Evolutionary conservation across 2,888 invertebrate species (phyloP), one percentile per base, ranked within the genome.

Genomic region (Eretmocerus hayati): DNA sequence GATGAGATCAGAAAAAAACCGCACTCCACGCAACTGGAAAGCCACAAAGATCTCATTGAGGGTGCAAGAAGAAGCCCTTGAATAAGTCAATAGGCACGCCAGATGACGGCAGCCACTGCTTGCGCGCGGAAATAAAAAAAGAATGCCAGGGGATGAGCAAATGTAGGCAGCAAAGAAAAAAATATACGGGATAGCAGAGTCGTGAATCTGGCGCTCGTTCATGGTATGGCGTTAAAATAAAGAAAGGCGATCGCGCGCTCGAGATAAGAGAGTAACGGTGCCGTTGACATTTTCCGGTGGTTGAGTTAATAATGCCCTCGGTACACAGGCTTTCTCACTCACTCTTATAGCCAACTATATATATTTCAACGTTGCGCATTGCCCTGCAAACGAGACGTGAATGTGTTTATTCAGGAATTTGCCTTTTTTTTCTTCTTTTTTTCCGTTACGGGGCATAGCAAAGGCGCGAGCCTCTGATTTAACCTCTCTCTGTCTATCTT

Each of bases 361-460:
- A n/a, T n/a, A n/a, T n/a, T n/a, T n/a, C n/a, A n/a, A n/a, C n/a
- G n/a, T n/a, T n/a, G n/a, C n/a, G n/a, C n/a, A n/a, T n/a, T n/a
- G n/a, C n/a, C n/a, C n/a, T n/a, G n/a, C n/a, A n/a, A n/a, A n/a
- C n/a, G n/a, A n/a, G 44, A 36, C 62, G 60, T 62, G 65, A 66
- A 68, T 69, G 69, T 69, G 69, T 70, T 69, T 70, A 68, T 69
- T 66, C 65, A 65, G 59, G 64, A 69, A 68, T 69, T 67, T 64
- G 65, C 64, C 64, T 67, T 65, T 65, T 62, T 65, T 55, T 44
- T 52, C 51, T 53, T 55, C 46, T 26, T 26, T 26, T n/a, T 26
- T 11, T 11, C 26, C 26, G 26, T 11, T 9, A 49, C n/a, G n/a
- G n/a, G n/a, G n/a, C n/a, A n/a, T n/a, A n/a, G n/a, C n/a, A n/a